Base-by-base conservation (phyloP, 2,113 vertebrate genomes). In the Empidonax alnorum region DNA sequence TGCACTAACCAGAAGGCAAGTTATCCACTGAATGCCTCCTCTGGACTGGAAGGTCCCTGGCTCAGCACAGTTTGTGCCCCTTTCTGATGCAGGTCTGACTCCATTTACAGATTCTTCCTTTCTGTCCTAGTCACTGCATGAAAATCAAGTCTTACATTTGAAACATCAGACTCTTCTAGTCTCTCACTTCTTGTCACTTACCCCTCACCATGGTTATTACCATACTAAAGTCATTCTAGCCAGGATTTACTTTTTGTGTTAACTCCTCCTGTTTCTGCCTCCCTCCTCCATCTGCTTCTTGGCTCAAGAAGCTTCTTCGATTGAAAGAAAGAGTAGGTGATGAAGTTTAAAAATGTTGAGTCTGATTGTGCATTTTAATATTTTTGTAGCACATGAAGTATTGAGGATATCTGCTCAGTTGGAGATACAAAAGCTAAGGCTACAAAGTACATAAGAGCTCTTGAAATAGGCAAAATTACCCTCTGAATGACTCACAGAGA, bases 401-500 rank as follows among this genome's bases (percentile, higher is more conserved):
- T 42, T 62, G 42, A 92, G 33, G 41, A 58, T 52, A 61, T 9
- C 14, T 91, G 13, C 47, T 74, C 12, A 47, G 46, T 27, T 78
- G 46, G 55, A 62, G 22, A 47, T 52, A 63, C 3, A 66, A 90
- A 83, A 92, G 8, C 50, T 77, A 46, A 63, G 39, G 17, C 27
- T 89, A 50, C 47, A 84, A 81, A 93, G 42, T 35, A 63, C 6
- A 31, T 67, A 67, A 84, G 42, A 4, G 1, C 6, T 84, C 50
- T 74, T 77, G 68, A 93, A 88, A 90, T 6, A 76, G 75, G 21
- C 25, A 83, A 80, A 94, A 93, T 92, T 93, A 74, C 23, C n/a
- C 52, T 88, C 25, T 77, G 63, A 77, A 92, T 80, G 63, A 50
- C 35, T 66, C 68, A 59, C 3, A 33, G 37, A 42, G 46, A 77